Evolutionary conservation across 2,113 vertebrate species (phyloP), one percentile per base, ranked within the genome.

Genomic region (Syrmaticus mikado): DNA sequence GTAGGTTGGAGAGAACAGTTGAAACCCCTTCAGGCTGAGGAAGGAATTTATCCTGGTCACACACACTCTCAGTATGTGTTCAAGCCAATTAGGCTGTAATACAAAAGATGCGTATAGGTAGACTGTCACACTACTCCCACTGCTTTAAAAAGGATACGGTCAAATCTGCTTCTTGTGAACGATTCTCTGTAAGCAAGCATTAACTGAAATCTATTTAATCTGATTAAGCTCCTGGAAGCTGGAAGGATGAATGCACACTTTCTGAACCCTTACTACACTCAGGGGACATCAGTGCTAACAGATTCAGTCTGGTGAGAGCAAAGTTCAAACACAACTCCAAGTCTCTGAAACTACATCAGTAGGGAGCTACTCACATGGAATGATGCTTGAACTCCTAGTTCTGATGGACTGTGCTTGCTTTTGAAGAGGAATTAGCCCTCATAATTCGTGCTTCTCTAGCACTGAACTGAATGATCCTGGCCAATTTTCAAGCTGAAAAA

Each of bases 131-230:
- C 13, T 30, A 40, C 3, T 70, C 71, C 40, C 4, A 1, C n/a
- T 58, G 40, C 13, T 83, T 83, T 83, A 45, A 34, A 74, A 93
- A 83, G 27, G 24, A 88, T 64, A 17, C 28, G 19, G 28, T 74
- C 36, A 87, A 83, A 78, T 70, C 25, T 73, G 40, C 41, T 90
- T 85, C 53, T 62, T 36, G 45, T 22, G n/a, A 90, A 95, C 55
- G 25, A 66, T 48, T 73, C 34, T 58, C 64, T 88, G 50, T 77
- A 73, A 87, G 60, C 17, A 82, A 50, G 5, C n/a, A 74, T 72
- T 76, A 57, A 46, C 27, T 77, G 50, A 83, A 93, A 85, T 74
- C 76, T 90, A 8, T 88, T 88, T 83, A 73, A 83, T 74, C 50
- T 81, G 45, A 92, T 40, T 74, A 85, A 85, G 64, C 15, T 66